These are phyloP conservation scores for Coregonus clupeaformis DNA, from an alignment of 2,113 vertebrate genomes.

Conservation along the genomic window DNA sequence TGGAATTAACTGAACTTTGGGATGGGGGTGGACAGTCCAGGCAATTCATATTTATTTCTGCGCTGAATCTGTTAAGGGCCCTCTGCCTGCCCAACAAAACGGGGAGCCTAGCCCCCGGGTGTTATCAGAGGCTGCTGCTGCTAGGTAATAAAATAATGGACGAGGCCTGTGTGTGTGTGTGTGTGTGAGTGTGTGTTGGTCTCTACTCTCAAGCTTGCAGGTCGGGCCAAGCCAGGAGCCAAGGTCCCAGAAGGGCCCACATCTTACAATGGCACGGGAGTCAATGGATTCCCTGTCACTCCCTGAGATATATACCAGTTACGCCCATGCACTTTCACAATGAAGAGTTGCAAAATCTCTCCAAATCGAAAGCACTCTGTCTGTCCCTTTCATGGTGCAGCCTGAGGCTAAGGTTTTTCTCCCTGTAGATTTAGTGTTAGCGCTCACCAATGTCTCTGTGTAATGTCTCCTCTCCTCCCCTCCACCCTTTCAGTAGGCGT, in stretches of 20 bases:
- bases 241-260: slow-evolving; percentile 27
- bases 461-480: not conserved
- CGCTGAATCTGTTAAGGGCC: slow-evolving; percentile 27
- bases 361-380: slow-evolving; percentile 43
- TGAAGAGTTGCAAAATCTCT: slow-evolving; percentile 39
- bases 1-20: slow-evolving; percentile 15
- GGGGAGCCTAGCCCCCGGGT: slow-evolving; percentile 5
- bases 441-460: slow-evolving; percentile 15
- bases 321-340: slow-evolving; percentile 20
- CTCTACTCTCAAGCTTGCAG: slow-evolving; percentile 9
- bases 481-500: not conserved
- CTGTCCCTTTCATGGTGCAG: slow-evolving; percentile 11
- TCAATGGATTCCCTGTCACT: slow-evolving; percentile 33
- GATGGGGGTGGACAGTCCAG: not conserved
- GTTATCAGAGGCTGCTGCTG: not conserved
- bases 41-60: not conserved
- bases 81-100: slow-evolving; percentile 24
- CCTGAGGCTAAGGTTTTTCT: slow-evolving; percentile 20
- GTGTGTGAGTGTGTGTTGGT: not conserved
- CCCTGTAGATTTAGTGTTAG: slow-evolving; percentile 43
- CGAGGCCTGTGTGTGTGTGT: slow-evolving; percentile 32
- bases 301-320: slow-evolving; percentile 31
- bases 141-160: slow-evolving; percentile 56
- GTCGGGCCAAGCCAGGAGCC: not conserved
- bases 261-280: slow-evolving; percentile 33